phyloP scores from a whole-genome alignment of 2,113 vertebrate species.

The Rhineura floridana region DNA sequence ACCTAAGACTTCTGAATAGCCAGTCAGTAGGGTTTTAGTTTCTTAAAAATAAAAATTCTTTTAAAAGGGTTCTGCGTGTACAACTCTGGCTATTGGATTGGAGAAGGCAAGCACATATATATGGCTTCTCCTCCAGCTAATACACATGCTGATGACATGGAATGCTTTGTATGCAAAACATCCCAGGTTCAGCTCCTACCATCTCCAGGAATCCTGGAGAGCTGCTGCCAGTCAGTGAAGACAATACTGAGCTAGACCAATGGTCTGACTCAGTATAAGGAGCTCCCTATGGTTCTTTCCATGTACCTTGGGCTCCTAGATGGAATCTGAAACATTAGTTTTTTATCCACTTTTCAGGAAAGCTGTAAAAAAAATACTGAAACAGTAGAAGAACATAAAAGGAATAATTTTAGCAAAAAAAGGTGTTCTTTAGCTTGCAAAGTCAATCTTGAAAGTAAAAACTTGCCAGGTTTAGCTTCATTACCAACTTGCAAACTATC shows the following conservation, averaged over 20 bases:
- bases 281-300: neutral
- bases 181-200: too few relatives aligned
- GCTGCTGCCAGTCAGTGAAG: too few relatives aligned
- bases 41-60: too few relatives aligned
- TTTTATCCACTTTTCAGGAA: conserved; percentile 21
- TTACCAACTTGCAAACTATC: neutral
- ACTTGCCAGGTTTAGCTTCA: neutral
- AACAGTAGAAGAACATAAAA: neutral
- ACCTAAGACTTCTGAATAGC: neutral
- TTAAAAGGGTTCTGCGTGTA: neutral
- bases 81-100: neutral
- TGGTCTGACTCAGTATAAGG: neutral
- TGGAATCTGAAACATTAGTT: neutral
- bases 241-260: too few relatives aligned
- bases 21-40: neutral
- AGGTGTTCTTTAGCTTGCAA: neutral
- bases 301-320: neutral
- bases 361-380: neutral
- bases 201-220: too few relatives aligned
- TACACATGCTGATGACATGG: neutral
- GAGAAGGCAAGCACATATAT: neutral
- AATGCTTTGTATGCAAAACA: too few relatives aligned
- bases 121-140: neutral
- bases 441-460: conserved; percentile 30
- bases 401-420: conserved; percentile 3